A percentile compares a stretch with the other conserved stretches of the same genome.
These are phyloP conservation scores for Bombus sibiricus DNA, from an alignment of 1,140 invertebrate species.

Conservation along the genomic window DNA sequence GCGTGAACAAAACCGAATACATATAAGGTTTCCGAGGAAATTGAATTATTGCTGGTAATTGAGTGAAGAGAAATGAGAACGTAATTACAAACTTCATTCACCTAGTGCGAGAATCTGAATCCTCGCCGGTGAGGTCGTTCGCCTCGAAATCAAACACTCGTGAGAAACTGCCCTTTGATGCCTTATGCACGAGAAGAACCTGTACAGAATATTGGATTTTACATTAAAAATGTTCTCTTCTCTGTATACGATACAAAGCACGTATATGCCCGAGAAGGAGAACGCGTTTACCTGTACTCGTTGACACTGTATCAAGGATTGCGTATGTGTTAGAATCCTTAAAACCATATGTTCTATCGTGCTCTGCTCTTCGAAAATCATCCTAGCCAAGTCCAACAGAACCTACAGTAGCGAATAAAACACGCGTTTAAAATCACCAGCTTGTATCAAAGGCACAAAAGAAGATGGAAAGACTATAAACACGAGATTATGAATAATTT, in stretches of 20 bases:
- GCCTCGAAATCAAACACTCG: slow-evolving; percentile 96
- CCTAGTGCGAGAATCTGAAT: slow-evolving; percentile 90
- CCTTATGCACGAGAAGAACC: slow-evolving; percentile 94
- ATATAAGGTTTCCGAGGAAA: slow-evolving; percentile 36
- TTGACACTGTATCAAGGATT: slow-evolving; percentile 96
- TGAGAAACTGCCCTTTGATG: slow-evolving; percentile 94
- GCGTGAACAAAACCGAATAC: slow-evolving; percentile 72
- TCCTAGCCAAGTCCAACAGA: slow-evolving; percentile 94
- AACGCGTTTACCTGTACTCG: slow-evolving; percentile 89
- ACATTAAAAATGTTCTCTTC: background rate
- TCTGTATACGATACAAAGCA: too few relatives aligned
- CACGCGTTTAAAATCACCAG: background rate
- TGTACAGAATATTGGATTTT: slow-evolving; percentile 71
- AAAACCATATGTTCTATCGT: slow-evolving; percentile 97
- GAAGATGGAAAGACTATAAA: background rate
- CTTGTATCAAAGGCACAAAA: background rate
- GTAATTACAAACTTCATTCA: slow-evolving; percentile 78
- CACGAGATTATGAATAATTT: background rate
- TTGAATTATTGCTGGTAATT: slow-evolving; percentile 38
- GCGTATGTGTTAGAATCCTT: slow-evolving; percentile 96
- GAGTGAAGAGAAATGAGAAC: slow-evolving; percentile 56
- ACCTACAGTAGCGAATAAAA: slow-evolving; percentile 84
- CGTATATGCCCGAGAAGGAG: too few relatives aligned
- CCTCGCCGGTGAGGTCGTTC: slow-evolving; percentile 89
- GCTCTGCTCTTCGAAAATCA: slow-evolving; percentile 98